Evolutionary conservation across 2,888 invertebrate genomes (phyloP), one percentile per base, ranked within the genome.

Genomic region (Amblyjoppa proteus): DNA sequence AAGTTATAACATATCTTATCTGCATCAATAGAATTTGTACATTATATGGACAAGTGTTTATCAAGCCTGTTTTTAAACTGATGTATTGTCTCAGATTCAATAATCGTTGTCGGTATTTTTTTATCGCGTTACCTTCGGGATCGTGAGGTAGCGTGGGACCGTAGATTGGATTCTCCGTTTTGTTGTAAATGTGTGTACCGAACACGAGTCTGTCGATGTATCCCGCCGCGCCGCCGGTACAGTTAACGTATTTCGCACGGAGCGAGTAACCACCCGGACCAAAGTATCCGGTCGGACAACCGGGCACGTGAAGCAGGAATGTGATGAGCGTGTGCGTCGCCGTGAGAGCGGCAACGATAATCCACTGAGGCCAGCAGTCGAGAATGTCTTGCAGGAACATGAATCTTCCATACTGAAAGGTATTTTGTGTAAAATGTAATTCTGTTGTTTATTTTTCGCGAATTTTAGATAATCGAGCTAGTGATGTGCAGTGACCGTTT

Each of bases 181-280:
- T 90, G 77, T 89, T 89, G 70, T 94, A 94, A n/a, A 91, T 90
- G 53, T 93, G 94, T 83, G 76, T 88, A 28, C 91, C 92, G 78
- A 93, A 92, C 16, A 96, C 86, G 16, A 92, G 74, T 86, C 96
- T 95, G 93, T 98, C 98, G 74, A 98, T 96, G 89, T 97, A 97
- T 0, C 97, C 97, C 13, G 98, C 97, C 66, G 97, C 97, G 79
- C 98, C 98, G 0, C 97, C 98, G 0, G 98, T 98, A 91, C 98
- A 98, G 93, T 97, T 97, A 2, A 88, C 88, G 71, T 95, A 94
- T 0, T 94, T 90, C 3, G 94, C 94, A 61, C 93, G 91, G 76
- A 95, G 94, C 89, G 97, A 96, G 28, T 97, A 94, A 0, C 98
- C 98, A 1, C 98, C 98, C 0, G 98, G 98, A 0, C 98, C 98